Evolutionary conservation across 2,113 vertebrate species (phyloP), one percentile per base, ranked within the genome.

Genomic region (Fregata magnificens): DNA sequence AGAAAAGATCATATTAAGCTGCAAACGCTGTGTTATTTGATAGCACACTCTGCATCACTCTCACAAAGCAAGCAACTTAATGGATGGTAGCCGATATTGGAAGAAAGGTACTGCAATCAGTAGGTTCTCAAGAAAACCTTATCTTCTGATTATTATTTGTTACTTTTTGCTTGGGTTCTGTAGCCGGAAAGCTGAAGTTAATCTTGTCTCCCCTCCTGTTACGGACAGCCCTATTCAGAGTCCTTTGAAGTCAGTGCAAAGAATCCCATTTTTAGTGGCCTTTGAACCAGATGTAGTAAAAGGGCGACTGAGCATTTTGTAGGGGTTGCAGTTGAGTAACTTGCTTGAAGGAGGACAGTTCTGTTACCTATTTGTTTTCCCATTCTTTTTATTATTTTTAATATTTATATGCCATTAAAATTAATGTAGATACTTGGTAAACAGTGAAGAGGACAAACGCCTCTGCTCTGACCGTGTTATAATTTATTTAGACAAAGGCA

Each of bases 221-320:
- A 91, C 81, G 88, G 93, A 88, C 91, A 93, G 94, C 79, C 62
- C 84, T 70, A 22, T 88, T 85, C 87, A 87, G 67, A 85, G 78
- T 78, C 84, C 94, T 97, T 97, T 96, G 97, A 97, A 93, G 95
- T 97, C 70, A 70, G 62, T 62, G 89, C 87, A 88, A 97, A 95
- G 95, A 96, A 97, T 96, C 93, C 45, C 93, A 91, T 91, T 97
- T 97, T 95, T 90, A 67, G 93, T 93, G 95, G 95, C 97, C 96
- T 96, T 97, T 97, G 96, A 97, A 97, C 95, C 74, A 97, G 93
- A 80, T 78, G 78, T 86, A 94, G 87, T 91, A 97, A 96, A 96
- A 96, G 82, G 82, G 86, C 96, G 94, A 40, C 95, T n/a, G 88
- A 95, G 67, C 86, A 18, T 93, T 93, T 90, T 94, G 82, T 88